These are phyloP conservation scores for Clistopyga incitator DNA, from an alignment of 2,888 invertebrate species.

Conservation along the genomic window DNA sequence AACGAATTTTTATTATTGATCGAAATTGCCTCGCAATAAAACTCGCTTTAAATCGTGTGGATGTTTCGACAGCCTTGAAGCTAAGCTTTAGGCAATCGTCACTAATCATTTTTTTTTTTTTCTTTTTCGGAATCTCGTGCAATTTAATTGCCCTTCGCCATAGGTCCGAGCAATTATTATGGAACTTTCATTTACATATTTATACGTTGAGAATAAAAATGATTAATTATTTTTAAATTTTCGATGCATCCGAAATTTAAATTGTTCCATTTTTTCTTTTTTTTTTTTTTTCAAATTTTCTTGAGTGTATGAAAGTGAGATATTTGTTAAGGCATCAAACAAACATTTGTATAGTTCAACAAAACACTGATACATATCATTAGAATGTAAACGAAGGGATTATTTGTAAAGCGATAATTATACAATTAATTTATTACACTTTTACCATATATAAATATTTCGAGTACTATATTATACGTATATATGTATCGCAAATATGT, in stretches of 20 bases:
- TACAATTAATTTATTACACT: constrained; percentile 77
- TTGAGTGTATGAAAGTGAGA: constrained; percentile 21
- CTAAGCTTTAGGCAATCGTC: constrained; percentile 45
- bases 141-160: constrained; percentile 68
- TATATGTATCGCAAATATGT: constrained; percentile 53
- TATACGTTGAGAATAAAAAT: too few species aligned
- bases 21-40: constrained; percentile 60
- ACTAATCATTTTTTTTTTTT: not conserved
- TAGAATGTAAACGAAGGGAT: constrained; percentile 70
- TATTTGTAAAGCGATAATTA: constrained; percentile 59
- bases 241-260: too few species aligned
- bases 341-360: constrained; percentile 78
- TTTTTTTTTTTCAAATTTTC: not conserved
- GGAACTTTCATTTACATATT: too few species aligned
- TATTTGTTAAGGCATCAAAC: constrained; percentile 73
- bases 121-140: constrained; percentile 58
- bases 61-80: constrained; percentile 39
- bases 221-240: too few species aligned
- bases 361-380: constrained; percentile 78
- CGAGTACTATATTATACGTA: constrained; percentile 63
- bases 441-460: constrained; percentile 75
- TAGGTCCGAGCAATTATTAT: constrained; percentile 29
- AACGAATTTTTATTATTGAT: constrained; percentile 48
- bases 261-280: too few species aligned
- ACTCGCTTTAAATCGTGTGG: constrained; percentile 36